Base-by-base conservation (phyloP, 2,888 invertebrate genomes). In the Troglohyphantes excavatus region DNA sequence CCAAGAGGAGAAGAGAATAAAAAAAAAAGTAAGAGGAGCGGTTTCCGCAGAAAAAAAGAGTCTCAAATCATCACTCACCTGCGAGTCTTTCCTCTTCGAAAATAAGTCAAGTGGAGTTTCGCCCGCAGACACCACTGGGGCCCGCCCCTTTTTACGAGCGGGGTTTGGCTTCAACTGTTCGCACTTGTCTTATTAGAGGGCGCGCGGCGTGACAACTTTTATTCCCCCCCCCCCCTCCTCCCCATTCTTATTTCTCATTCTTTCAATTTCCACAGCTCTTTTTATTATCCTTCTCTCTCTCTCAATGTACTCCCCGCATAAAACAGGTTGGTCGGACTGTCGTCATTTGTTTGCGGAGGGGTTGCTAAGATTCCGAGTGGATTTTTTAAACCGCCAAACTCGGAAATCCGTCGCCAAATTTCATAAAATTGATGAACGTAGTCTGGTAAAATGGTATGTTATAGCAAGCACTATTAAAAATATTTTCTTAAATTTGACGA, bases 71-170 rank as follows among this genome's bases (percentile, higher is more conserved):
- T 90, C 90, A 90, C 90, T 90, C 90, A 90, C 90, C 90, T 84
- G 78, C 26, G 85, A n/a, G n/a, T 75, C 68, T 88, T 53, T 87
- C 70, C n/a, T n/a, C n/a, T n/a, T 87, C 87, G 19, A n/a, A 17
- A 19, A 91, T n/a, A 91, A 91, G 92, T 91, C 61, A 70, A n/a
- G n/a, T n/a, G n/a, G n/a, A 68, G 82, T 68, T 68, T 88, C 81
- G 84, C 68, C 78, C 43, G 29, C 70, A 78, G 83, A 89, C 76
- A 76, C 83, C 83, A 83, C 78, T 59, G 53, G 67, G 78, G 78
- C 72, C 84, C 90, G 21, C 85, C 90, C 63, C 68, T 68, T 85
- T 90, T 85, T 79, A 90, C 90, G 89, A 85, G 84, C 68, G 29
- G 90, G 90, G 90, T 78, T 72, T 72, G 90, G 89, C 89, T 89